These are phyloP conservation scores for Mormyrus iriodes DNA, from an alignment of 2,113 vertebrate species.

Conservation along the genomic window DNA sequence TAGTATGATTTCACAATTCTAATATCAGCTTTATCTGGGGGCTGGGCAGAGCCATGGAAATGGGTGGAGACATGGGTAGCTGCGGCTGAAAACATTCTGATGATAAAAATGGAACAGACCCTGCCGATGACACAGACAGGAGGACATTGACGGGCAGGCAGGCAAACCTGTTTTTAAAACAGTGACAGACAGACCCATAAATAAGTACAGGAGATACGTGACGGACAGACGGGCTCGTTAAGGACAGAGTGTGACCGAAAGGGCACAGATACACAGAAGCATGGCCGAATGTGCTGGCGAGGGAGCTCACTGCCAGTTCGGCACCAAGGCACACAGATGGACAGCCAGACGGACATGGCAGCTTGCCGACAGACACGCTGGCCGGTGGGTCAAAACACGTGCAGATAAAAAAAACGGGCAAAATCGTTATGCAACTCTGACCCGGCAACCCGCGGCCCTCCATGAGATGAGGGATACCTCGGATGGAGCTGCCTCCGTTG, in stretches of 20 bases:
- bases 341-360: not conserved
- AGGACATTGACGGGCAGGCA: not conserved
- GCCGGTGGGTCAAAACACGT: not conserved
- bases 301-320: not conserved
- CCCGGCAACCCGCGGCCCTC: not conserved
- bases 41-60: not conserved
- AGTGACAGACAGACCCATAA: not conserved
- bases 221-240: slow-evolving; percentile 12
- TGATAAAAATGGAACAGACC: not conserved
- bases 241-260: not conserved
- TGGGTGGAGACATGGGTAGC: not conserved
- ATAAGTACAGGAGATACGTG: not conserved
- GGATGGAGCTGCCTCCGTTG: slow-evolving; percentile 81
- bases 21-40: not conserved
- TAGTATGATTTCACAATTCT: not conserved
- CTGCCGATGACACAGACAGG: not conserved
- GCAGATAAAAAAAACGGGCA: not conserved
- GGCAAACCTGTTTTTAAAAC: not conserved
- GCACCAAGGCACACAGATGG: not conserved
- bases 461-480: slow-evolving; percentile 44
- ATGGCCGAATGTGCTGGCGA: not conserved
- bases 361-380: not conserved
- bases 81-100: not conserved
- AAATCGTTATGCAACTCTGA: not conserved
- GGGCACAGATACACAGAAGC: not conserved